Percentiles rank a stretch among this genome's conserved stretches.
Conservation (phyloP, 2,797 vertebrate species). For the Sandelia bainsii region DNA sequence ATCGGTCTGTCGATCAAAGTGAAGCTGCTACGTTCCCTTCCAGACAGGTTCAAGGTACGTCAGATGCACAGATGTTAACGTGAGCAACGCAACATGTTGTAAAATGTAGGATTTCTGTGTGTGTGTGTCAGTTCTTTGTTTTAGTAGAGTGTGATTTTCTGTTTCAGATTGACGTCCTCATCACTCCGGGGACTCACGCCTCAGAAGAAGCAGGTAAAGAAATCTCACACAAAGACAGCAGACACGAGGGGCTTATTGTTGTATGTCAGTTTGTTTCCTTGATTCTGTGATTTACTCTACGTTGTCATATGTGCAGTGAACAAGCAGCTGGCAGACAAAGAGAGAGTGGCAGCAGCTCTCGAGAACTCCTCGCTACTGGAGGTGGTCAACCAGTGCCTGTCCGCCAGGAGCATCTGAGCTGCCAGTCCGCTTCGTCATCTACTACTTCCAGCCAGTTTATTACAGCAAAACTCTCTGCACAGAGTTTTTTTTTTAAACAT, state of each 20-base stretch:
- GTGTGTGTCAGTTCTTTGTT: neutral
- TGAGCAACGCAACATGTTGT: neutral
- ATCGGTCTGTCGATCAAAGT: constrained; percentile 96
- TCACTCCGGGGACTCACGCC: constrained; percentile 93
- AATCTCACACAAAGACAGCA: neutral
- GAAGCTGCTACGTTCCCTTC: constrained; percentile 91
- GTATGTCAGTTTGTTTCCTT: neutral
- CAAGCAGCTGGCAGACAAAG: constrained; percentile 98
- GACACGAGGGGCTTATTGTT: neutral
- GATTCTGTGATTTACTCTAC: neutral
- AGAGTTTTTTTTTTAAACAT: neutral
- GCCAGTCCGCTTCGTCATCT: neutral
- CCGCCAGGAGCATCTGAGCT: constrained; percentile 77
- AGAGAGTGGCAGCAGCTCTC: constrained; percentile 95
- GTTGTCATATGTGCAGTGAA: constrained; percentile 86
- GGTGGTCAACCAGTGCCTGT: constrained; percentile 97
- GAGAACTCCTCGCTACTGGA: constrained; percentile 96
- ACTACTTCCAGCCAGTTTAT: neutral
- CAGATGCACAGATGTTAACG: neutral
- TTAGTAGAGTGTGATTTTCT: constrained; percentile 8
- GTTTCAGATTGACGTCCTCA: constrained; percentile 93
- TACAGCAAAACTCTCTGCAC: neutral
- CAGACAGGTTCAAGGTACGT: constrained; percentile 88
- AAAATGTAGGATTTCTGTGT: neutral
- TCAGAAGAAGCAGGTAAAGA: constrained; percentile 94